Percentiles rank a stretch among this genome's conserved stretches.
These are phyloP conservation scores for Candoia aspera DNA, from an alignment of 2,113 vertebrate species.

Conservation along the genomic window DNA sequence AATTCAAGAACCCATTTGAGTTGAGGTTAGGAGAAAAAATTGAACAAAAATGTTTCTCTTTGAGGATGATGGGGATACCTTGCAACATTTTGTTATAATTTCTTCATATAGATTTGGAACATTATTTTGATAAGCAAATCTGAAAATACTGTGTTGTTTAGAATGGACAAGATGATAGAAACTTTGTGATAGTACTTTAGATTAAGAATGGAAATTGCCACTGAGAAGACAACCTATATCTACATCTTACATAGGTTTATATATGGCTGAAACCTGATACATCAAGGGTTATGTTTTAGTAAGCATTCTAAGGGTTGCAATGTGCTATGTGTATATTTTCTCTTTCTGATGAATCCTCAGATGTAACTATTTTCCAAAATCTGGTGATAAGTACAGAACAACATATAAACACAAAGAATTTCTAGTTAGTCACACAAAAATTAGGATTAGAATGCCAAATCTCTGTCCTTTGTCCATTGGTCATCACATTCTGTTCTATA, in stretches of 20 bases:
- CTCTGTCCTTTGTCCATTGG: neutral
- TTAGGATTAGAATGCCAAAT: neutral
- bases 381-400: too few species aligned
- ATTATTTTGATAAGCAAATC: neutral
- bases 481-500: neutral
- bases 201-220: neutral
- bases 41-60: neutral
- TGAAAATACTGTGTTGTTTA: neutral
- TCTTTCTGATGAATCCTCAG: neutral
- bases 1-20: neutral
- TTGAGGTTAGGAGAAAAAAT: neutral
- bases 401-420: neutral
- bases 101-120: neutral
- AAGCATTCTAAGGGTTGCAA: neutral
- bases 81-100: neutral
- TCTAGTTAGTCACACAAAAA: neutral
- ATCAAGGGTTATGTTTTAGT: neutral
- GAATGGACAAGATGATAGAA: neutral
- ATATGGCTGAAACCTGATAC: neutral
- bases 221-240: neutral
- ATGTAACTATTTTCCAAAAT: neutral
- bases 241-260: neutral
- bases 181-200: neutral
- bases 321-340: neutral
- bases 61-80: neutral